Conservation (phyloP, 2,113 vertebrate genomes). For the Thoracochromis brauschi region DNA sequence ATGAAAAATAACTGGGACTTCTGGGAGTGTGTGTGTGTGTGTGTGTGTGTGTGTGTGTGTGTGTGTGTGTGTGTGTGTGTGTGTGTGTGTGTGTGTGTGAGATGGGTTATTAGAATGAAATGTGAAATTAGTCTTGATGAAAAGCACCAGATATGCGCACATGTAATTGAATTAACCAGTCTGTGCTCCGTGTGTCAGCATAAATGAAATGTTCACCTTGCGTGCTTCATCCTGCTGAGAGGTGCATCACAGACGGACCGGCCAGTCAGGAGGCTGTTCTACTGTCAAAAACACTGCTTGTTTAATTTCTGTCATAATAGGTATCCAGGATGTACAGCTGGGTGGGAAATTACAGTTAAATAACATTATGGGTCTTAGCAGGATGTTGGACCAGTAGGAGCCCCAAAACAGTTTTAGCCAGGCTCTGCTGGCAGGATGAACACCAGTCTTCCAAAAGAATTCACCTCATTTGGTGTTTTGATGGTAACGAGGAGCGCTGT, state of each 20-base stretch:
- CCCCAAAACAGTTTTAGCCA: not conserved
- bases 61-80: not conserved
- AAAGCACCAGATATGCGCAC: constrained; percentile 19
- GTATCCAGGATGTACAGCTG: not conserved
- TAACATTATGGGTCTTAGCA: not conserved
- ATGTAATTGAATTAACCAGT: constrained; percentile 50
- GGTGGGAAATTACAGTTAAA: not conserved
- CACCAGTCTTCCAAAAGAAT: not conserved
- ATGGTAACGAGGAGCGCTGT: not conserved
- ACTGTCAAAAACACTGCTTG: not conserved
- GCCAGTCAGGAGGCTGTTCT: not conserved
- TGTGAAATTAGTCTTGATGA: constrained; percentile 52
- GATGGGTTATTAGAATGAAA: constrained; percentile 45
- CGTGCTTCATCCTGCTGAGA: not conserved
- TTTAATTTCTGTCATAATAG: not conserved
- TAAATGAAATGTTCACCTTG: constrained; percentile 20
- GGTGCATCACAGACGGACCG: not conserved
- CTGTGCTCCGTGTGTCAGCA: constrained; percentile 14
- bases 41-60: not conserved
- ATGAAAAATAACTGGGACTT: constrained; percentile 31
- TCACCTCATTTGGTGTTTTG: not conserved
- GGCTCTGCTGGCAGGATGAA: not conserved
- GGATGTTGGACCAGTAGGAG: not conserved
- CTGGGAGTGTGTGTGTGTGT: not conserved
- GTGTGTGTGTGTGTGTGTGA: not conserved